Percentiles rank a stretch among this genome's conserved stretches.
Conservation (phyloP, 1,140 invertebrate species). For the Papilio glaucus region DNA sequence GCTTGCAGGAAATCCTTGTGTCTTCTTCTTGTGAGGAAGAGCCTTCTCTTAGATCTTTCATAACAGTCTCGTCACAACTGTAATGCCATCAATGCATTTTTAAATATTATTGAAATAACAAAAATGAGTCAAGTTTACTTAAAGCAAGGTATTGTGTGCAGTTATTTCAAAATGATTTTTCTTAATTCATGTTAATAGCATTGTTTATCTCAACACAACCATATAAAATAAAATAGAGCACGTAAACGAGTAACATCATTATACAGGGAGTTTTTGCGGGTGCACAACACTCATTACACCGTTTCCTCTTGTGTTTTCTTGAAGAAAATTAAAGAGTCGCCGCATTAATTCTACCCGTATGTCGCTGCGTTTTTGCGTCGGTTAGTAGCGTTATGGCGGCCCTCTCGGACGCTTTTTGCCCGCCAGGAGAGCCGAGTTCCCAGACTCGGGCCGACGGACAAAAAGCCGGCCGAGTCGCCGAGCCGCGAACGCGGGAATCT, state of each 20-base stretch:
- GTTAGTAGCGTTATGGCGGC: constrained; percentile 70
- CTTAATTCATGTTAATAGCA: too few relatives aligned
- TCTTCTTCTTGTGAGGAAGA: too few relatives aligned
- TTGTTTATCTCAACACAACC: too few relatives aligned
- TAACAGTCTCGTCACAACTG: too few relatives aligned
- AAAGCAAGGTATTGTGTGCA: too few relatives aligned
- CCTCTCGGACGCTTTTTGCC: constrained; percentile 63
- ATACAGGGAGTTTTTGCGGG: constrained; percentile 74
- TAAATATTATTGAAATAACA: too few relatives aligned
- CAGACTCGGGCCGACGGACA: constrained; percentile 61
- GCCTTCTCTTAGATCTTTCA: too few relatives aligned
- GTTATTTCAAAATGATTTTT: too few relatives aligned
- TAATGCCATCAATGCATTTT: too few relatives aligned
- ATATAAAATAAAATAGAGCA: constrained; percentile 47
- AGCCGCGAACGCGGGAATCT: constrained; percentile 65
- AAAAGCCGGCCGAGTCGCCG: constrained; percentile 55
- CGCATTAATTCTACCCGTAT: constrained; percentile 79
- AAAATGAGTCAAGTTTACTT: too few relatives aligned
- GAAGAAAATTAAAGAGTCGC: constrained; percentile 81
- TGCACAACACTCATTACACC: constrained; percentile 75
- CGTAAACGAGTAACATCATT: constrained; percentile 72
- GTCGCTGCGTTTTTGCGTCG: constrained; percentile 72
- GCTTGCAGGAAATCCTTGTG: too few relatives aligned
- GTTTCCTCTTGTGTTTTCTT: constrained; percentile 80
- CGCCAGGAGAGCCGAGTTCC: constrained; percentile 57